Conservation (phyloP, 1,140 invertebrate species). For the Drosophila bipectinata region DNA sequence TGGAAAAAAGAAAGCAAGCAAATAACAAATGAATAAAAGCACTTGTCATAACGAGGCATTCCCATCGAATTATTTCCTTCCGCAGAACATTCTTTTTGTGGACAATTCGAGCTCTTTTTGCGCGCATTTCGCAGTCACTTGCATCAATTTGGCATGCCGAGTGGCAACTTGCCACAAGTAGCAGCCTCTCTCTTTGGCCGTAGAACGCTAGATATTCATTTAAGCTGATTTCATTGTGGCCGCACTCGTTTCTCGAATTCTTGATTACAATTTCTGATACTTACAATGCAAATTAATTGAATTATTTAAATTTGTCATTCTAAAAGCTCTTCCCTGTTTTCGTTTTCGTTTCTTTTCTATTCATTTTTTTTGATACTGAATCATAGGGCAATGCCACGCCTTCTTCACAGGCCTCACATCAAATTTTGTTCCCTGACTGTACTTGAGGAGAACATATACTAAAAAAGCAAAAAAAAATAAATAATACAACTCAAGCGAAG, state of each 20-base stretch:
- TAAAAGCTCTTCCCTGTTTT: slow-evolving; percentile 18
- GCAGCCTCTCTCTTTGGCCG: slow-evolving; percentile 21
- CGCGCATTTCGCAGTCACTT: slow-evolving; percentile 36
- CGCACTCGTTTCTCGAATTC: slow-evolving; percentile 62
- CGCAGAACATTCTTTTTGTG: slow-evolving; percentile 26
- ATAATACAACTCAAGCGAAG: slow-evolving; percentile 21
- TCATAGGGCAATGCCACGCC: slow-evolving; percentile 21
- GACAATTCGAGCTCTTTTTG: background rate
- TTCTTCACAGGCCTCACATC: slow-evolving; percentile 29
- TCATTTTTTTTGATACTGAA: background rate
- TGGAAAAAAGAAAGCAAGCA: background rate
- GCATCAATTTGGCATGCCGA: slow-evolving; percentile 52
- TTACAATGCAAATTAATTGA: slow-evolving; percentile 82
- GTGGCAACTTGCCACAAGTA: slow-evolving; percentile 59
- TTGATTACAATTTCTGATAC: slow-evolving; percentile 76
- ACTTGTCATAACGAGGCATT: slow-evolving; percentile 1
- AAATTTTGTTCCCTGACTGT: background rate
- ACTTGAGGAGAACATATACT: slow-evolving; percentile 14
- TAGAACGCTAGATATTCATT: slow-evolving; percentile 37
- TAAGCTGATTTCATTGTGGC: slow-evolving; percentile 51
- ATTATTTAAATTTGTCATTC: slow-evolving; percentile 74
- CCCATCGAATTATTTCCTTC: slow-evolving; percentile 41
- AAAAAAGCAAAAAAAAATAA: slow-evolving; percentile 5
- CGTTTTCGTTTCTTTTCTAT: slow-evolving; percentile 4
- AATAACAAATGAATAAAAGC: slow-evolving; percentile 1